These are phyloP conservation scores for Percina caprodes DNA, from an alignment of 2,113 vertebrate genomes.

Conservation along the genomic window DNA sequence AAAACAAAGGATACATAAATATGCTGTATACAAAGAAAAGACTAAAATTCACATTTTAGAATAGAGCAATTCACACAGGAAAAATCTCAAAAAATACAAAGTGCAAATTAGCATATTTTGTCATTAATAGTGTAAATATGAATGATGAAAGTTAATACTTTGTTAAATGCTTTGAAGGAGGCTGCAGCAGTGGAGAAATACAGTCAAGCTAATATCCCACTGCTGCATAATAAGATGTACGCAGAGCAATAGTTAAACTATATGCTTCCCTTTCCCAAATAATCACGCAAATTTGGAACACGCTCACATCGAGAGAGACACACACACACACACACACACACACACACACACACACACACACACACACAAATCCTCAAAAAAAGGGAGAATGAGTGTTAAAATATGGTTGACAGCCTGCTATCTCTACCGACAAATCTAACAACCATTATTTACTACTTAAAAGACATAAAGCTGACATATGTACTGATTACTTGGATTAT, in stretches of 20 bases:
- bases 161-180: constrained; percentile 21
- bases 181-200: constrained; percentile 11
- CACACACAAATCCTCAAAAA: no score
- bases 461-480: neutral
- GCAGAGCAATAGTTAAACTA: neutral
- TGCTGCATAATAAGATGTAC: neutral
- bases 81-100: constrained; percentile 42
- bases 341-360: no score
- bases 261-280: neutral
- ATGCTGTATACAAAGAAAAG: constrained; percentile 49
- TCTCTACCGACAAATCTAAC: neutral
- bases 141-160: constrained; percentile 18
- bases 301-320: no score
- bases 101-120: constrained; percentile 25
- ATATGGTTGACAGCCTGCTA: no score
- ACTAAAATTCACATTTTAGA: constrained; percentile 49
- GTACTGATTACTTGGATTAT: neutral
- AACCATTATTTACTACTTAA: neutral
- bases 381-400: no score
- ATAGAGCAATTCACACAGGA: constrained; percentile 42
- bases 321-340: no score
- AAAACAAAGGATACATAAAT: constrained; percentile 45
- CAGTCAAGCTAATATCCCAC: neutral
- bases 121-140: constrained; percentile 6
- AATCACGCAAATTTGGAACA: no score